These are phyloP conservation scores for silkworm (Bombyx mori) DNA, from an alignment of 1,140 invertebrate genomes.

Conservation along the genomic window ASM3026992v2 NC_085131.1:9814001-9814500, in stretches of 20 bases:
- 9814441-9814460: conserved; percentile 35
- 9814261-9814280: not conserved
- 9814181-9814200: no score
- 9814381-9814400: conserved; percentile 62
- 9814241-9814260: no score
- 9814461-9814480: conserved; percentile 42
- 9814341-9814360: not conserved
- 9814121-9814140: conserved; percentile 8
- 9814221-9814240: no score
- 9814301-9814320: not conserved
- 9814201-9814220: no score
- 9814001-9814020: conserved; percentile 7
- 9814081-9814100: conserved; percentile 22
- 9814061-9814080: conserved; percentile 16
- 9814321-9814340: no score
- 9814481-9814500: conserved; percentile 52
- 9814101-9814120: conserved; percentile 16
- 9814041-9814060: conserved; percentile 16
- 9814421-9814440: conserved; percentile 29
- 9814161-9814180: no score
- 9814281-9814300: not conserved
- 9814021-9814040: conserved; percentile 7
- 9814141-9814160: no score
- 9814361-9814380: conserved; percentile 55
- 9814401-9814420: conserved; percentile 53